phyloP scores from a whole-genome alignment of 2,797 vertebrate species.

The Crocodylus rhombifer region DNA sequence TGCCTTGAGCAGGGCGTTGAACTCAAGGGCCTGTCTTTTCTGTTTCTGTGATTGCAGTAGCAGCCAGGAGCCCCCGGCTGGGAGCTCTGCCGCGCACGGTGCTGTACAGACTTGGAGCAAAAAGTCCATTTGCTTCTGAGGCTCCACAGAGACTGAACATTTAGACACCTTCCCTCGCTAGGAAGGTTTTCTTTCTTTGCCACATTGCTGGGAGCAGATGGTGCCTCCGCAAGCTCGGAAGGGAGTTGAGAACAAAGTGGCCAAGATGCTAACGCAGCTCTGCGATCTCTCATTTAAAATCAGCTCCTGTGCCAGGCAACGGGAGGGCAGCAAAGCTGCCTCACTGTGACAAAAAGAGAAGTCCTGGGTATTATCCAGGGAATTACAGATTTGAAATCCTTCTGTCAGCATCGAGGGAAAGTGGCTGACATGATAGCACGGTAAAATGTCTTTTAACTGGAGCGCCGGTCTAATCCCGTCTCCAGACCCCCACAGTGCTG shows the following conservation, averaged over 20 bases:
- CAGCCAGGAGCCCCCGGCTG: neutral
- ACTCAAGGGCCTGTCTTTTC: too few species aligned
- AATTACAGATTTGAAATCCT: neutral
- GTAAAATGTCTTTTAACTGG: neutral
- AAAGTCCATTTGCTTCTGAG: neutral
- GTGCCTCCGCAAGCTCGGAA: constrained; percentile 20
- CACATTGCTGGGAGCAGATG: constrained; percentile 46
- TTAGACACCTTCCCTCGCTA: neutral
- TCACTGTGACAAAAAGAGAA: neutral
- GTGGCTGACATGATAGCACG: neutral
- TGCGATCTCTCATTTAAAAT: constrained; percentile 42
- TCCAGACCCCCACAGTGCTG: too few species aligned
- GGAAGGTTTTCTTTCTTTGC: neutral
- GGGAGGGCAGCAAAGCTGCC: constrained; percentile 31
- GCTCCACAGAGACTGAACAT: neutral
- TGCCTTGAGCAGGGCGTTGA: too few species aligned
- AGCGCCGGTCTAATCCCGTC: neutral
- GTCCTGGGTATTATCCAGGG: constrained; percentile 43
- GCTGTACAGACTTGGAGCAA: neutral
- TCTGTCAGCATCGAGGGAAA: neutral
- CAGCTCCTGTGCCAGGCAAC: constrained; percentile 54
- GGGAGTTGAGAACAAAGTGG: neutral
- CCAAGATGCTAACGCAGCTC: constrained; percentile 32
- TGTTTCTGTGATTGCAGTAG: neutral
- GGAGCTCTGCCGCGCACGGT: neutral